phyloP scores from a whole-genome alignment of 2,888 invertebrate species.

The Resseliella maxima region DNA sequence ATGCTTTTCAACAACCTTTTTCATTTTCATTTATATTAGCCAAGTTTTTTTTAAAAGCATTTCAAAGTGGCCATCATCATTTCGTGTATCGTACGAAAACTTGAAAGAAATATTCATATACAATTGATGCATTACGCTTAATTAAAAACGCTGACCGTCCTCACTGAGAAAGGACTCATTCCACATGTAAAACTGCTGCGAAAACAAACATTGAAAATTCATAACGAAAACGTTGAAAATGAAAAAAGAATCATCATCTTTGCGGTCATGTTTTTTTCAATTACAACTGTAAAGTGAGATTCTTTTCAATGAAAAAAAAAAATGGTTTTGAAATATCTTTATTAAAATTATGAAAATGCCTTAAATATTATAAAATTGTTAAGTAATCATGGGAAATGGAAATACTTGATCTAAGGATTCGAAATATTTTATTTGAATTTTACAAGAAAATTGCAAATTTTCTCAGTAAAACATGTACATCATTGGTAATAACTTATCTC shows the following conservation, averaged over 20 bases:
- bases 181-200: neutral
- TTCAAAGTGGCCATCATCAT: conserved; percentile 2
- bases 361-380: neutral
- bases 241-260: neutral
- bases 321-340: neutral
- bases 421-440: too few species aligned
- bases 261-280: neutral
- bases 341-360: neutral
- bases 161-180: neutral
- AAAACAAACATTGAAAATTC: too few species aligned
- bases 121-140: conserved; percentile 26
- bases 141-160: neutral
- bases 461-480: too few species aligned
- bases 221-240: neutral
- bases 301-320: neutral
- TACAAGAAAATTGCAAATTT: too few species aligned
- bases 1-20: neutral
- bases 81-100: neutral
- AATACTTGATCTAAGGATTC: too few species aligned
- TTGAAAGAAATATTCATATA: neutral
- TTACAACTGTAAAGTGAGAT: neutral
- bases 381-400: too few species aligned
- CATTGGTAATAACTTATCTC: neutral
- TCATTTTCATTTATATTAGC: neutral
- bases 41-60: neutral